phyloP scores from a whole-genome alignment of 2,797 vertebrate species.

The Orientallactaga sibirica region DNA sequence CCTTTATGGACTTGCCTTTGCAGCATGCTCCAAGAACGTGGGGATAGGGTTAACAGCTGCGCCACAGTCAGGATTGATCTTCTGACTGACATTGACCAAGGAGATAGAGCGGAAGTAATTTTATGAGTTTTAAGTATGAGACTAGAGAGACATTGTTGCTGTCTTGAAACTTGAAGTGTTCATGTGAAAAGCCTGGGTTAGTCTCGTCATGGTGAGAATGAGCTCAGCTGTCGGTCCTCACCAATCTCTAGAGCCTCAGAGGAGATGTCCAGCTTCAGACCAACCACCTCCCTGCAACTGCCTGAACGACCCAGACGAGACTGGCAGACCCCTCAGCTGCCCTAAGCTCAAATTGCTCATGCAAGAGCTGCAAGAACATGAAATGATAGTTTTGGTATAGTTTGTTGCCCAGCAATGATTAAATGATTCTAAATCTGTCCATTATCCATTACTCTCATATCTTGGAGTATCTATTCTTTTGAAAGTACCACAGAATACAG shows the following conservation, averaged over 20 bases:
- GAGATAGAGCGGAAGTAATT: not conserved
- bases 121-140: not conserved
- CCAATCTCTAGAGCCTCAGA: not conserved
- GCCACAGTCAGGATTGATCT: not conserved
- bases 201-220: not conserved
- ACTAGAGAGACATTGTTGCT: not conserved
- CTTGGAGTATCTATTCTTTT: not conserved
- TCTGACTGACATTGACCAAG: not conserved
- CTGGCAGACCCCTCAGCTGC: not conserved
- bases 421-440: not conserved
- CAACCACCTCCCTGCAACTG: not conserved
- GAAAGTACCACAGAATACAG: not conserved
- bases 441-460: not conserved
- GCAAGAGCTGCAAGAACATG: not conserved
- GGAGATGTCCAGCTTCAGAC: not conserved
- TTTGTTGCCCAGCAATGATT: not conserved
- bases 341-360: not conserved
- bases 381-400: not conserved
- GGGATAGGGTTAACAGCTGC: fast-evolving
- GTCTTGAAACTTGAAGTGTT: not conserved
- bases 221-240: not conserved
- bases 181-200: not conserved
- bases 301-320: not conserved
- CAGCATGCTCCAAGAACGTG: not conserved
- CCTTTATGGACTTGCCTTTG: not conserved